Conservation (phyloP, 2,113 vertebrate genomes). For the Dissostichus mawsoni region DNA sequence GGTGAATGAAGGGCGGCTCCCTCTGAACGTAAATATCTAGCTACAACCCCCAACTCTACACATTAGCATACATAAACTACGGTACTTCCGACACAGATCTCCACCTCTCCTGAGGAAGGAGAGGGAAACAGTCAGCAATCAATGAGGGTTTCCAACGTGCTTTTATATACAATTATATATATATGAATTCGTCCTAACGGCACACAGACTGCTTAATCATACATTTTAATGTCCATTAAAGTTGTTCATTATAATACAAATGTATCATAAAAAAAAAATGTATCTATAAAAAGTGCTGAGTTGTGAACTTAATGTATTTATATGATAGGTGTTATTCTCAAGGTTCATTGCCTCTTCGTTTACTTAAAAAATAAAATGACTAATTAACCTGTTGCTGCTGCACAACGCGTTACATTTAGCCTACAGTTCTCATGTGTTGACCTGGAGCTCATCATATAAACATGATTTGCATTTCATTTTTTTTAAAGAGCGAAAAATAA, state of each 20-base stretch:
- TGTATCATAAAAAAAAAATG: too few species aligned
- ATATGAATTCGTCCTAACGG: too few species aligned
- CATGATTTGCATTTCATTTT: not conserved
- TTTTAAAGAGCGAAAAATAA: not conserved
- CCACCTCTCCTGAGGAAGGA: slow-evolving; percentile 69
- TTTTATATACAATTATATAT: slow-evolving; percentile 9
- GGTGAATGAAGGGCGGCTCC: slow-evolving; percentile 98
- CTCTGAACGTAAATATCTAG: slow-evolving; percentile 97
- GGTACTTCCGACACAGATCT: slow-evolving; percentile 89
- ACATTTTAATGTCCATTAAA: not conserved
- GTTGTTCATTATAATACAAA: slow-evolving; percentile 8
- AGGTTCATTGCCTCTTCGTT: not conserved
- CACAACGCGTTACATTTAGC: slow-evolving; percentile 13
- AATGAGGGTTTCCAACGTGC: slow-evolving; percentile 1
- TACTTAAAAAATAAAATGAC: not conserved
- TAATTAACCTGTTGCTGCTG: slow-evolving; percentile 71
- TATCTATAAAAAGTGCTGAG: not conserved
- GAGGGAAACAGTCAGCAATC: slow-evolving; percentile 10
- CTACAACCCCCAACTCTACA: slow-evolving; percentile 92
- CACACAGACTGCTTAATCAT: slow-evolving; percentile 8
- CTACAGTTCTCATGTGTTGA: not conserved
- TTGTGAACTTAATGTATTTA: not conserved
- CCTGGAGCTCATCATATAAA: not conserved
- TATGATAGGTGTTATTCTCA: too few species aligned
- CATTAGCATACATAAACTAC: slow-evolving; percentile 96